These are phyloP conservation scores for Littorina saxatilis DNA, from an alignment of 1,140 invertebrate species.

Conservation along the genomic window DNA sequence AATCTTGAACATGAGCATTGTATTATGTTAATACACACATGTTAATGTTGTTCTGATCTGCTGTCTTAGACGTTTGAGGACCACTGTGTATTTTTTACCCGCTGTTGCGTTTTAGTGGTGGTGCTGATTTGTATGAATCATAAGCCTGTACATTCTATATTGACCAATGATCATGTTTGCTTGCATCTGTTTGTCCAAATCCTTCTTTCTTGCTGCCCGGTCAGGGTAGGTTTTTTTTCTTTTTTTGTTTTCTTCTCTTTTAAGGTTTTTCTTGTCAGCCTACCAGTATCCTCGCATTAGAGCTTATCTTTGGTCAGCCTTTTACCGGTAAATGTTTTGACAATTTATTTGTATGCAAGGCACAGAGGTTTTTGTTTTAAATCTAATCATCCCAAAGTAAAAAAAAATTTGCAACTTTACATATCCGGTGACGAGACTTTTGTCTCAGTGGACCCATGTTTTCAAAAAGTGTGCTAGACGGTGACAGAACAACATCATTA, in stretches of 20 bases:
- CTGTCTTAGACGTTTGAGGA: background rate
- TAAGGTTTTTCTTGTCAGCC: too few species aligned
- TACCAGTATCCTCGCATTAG: too few species aligned
- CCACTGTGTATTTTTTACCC: too few species aligned
- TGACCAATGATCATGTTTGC: background rate
- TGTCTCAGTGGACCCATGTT: conserved; percentile 15
- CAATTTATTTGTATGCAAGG: background rate
- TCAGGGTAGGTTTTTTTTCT: background rate
- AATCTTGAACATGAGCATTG: background rate
- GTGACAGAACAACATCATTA: conserved; percentile 1
- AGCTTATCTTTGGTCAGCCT: background rate
- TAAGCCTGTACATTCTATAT: background rate
- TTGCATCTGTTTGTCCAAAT: background rate
- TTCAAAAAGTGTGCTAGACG: background rate
- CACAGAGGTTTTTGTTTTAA: background rate
- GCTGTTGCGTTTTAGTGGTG: background rate
- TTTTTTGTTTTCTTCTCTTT: background rate
- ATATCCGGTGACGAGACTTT: conserved; percentile 33
- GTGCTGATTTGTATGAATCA: conserved; percentile 2
- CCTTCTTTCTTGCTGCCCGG: too few species aligned
- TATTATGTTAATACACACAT: too few species aligned
- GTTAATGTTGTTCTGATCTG: background rate
- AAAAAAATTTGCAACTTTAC: conserved; percentile 26
- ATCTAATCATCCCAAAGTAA: background rate
- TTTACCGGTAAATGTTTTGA: background rate